Percentiles rank a stretch among this genome's conserved stretches.
phyloP scores from a whole-genome alignment of 2,797 vertebrate species.

The Gallinago stenura region DNA sequence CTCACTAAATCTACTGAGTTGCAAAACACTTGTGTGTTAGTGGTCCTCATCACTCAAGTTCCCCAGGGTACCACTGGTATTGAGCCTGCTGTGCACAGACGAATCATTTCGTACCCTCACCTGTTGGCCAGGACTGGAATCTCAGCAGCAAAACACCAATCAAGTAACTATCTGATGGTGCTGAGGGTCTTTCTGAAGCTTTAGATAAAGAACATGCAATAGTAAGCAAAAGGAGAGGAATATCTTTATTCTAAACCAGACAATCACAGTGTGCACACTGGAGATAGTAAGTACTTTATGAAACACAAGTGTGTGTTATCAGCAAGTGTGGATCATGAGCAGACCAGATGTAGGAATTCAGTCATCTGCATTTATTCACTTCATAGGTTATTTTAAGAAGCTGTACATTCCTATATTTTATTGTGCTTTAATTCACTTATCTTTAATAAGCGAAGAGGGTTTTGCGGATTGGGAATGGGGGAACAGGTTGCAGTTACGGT shows the following conservation, averaged over 20 bases:
- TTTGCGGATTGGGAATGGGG: not conserved
- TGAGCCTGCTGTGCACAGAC: not conserved
- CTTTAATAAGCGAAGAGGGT: constrained; percentile 10
- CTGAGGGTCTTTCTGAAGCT: not conserved
- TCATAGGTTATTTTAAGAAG: not conserved
- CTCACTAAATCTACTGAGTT: not conserved
- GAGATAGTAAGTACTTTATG: not conserved
- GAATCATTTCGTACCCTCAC: not conserved
- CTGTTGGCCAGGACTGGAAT: not conserved
- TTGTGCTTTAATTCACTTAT: constrained; percentile 4
- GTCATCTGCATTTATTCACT: not conserved
- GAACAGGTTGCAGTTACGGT: not conserved
- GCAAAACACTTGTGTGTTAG: not conserved
- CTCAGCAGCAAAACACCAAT: not conserved
- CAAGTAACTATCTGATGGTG: not conserved
- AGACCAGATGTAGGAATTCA: not conserved
- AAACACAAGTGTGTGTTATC: not conserved
- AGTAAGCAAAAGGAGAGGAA: not conserved
- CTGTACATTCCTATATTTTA: not conserved
- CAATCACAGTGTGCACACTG: not conserved
- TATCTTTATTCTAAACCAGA: not conserved
- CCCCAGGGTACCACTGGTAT: not conserved
- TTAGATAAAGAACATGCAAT: not conserved
- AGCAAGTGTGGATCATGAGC: not conserved
- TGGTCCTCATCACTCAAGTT: too few relatives aligned